Evolutionary conservation across 2,888 invertebrate species (phyloP), one percentile per base, ranked within the genome.

Genomic region (Agonopterix alstromeriana): DNA sequence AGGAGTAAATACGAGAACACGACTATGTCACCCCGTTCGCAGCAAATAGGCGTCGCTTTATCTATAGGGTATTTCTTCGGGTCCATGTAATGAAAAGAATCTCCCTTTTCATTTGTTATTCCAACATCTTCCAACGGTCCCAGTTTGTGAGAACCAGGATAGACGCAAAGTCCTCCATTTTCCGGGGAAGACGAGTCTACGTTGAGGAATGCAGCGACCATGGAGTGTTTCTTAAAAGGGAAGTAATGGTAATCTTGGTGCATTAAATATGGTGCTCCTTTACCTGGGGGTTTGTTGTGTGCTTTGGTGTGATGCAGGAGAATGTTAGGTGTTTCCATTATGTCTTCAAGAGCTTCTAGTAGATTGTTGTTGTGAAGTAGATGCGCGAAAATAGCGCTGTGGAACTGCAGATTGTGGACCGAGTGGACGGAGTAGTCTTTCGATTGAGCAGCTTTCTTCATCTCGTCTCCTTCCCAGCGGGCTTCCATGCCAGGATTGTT

Each of bases 181-280:
- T 83, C 84, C 0, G 85, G 82, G 9, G 80, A 77, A 0, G 87
- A 78, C 48, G 83, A 87, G 53, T 90, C 90, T 47, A 90, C 53
- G 56, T 89, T 83, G 9, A 90, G 60, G 53, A 90, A 90, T 1
- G 86, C 86, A 0, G 90, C 90, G 8, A 88, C 67, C 86, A 90
- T 84, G 0, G 86, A 80, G 57, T 90, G 78, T 2, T 89, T 84
- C 54, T 87, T 78, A 61, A 76, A 85, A 0, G 90, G 90, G 56
- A 90, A 90, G 55, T 90, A 90, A 41, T 78, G 89, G 56, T 90
- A 90, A 53, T 90, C 90, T 73, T 89, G 75, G 54, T 90, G 90
- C 80, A 89, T 86, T 9, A 87, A 73, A 51, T 84, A 90, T 0
- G 89, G 85, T 0, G 88, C 82, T 4, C 90, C 90, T 17, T 79